These are phyloP conservation scores for Melinaea menophilus DNA, from an alignment of 2,888 invertebrate species.

Conservation along the genomic window DNA sequence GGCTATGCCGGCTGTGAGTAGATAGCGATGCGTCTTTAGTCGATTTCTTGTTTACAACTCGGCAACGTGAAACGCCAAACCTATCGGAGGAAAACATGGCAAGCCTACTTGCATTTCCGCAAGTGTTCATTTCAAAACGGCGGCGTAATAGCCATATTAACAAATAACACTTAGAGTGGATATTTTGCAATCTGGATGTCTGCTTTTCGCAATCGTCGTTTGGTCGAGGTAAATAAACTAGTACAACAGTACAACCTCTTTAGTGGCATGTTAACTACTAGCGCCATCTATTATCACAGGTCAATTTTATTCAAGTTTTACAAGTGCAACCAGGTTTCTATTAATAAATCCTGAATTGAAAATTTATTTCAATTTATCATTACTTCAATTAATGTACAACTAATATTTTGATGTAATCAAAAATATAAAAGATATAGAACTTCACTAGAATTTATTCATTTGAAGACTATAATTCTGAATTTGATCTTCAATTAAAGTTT, in stretches of 20 bases:
- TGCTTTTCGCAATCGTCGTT: slow-evolving; percentile 15
- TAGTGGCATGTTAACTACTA: not conserved
- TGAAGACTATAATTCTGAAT: no score
- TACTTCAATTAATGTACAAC: no score
- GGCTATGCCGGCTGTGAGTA: slow-evolving; percentile 67
- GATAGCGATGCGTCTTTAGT: slow-evolving; percentile 31
- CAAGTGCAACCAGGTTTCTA: no score
- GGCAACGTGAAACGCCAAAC: slow-evolving; percentile 45
- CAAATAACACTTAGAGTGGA: slow-evolving; percentile 32
- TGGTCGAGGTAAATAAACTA: slow-evolving; percentile 3
- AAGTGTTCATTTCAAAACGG: slow-evolving; percentile 49
- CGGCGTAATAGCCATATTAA: slow-evolving; percentile 46
- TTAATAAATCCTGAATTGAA: no score
- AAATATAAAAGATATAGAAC: no score
- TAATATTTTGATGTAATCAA: no score
- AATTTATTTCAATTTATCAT: no score
- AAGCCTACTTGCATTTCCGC: slow-evolving; percentile 39
- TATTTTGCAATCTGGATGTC: slow-evolving; percentile 38
- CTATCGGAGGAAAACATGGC: slow-evolving; percentile 56
- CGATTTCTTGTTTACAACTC: slow-evolving; percentile 62
- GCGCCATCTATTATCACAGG: not conserved
- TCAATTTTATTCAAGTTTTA: not conserved
- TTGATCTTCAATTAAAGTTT: no score
- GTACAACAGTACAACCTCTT: not conserved
- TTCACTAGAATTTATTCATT: no score